Evolutionary conservation across 2,113 vertebrate genomes (phyloP), one percentile per base, ranked within the genome.

Genomic region (Catharus minimus): DNA sequence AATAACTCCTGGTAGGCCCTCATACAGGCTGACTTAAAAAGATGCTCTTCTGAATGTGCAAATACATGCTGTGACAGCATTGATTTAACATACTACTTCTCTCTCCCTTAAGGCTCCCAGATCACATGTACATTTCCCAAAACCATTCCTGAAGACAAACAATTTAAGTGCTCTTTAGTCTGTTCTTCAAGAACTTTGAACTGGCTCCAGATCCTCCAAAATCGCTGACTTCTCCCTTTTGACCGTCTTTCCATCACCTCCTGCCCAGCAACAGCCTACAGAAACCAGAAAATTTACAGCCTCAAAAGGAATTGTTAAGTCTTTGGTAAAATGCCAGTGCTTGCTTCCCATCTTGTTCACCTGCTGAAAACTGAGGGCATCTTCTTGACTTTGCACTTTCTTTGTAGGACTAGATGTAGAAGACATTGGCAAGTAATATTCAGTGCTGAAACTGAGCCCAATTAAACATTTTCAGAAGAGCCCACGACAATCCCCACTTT

Each of bases 41-140:
- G 7, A 11, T 0, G 8, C 5, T 23, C 27, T 50, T 83, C 49
- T 17, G 16, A 67, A 52, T 1, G 6, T 26, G 39, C 38, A 38
- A 64, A 47, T 38, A 14, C 2, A 8, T 13, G 55, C 6, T 23
- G 57, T n/a, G 33, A 52, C 18, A 38, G 50, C 10, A 28, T 0
- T 83, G 41, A 69, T 53, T 72, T n/a, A 71, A 66, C 15, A 44
- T 4, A 19, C 5, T 52, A 11, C 7, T 53, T 30, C 17, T 50
- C 16, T 38, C 43, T 64, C 27, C 47, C 7, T n/a, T 26, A 65
- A 74, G 47, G 46, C 18, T 66, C 43, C 10, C 26, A 69, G 20
- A 18, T 50, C 0, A 32, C 47, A 38, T 1, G 10, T 15, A 62
- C 77, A 66, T 20, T 15, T 5, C 28, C 11, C 1, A 32, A 90